phyloP scores from a whole-genome alignment of 2,797 vertebrate genomes.

The Fundulus diaphanus region DNA sequence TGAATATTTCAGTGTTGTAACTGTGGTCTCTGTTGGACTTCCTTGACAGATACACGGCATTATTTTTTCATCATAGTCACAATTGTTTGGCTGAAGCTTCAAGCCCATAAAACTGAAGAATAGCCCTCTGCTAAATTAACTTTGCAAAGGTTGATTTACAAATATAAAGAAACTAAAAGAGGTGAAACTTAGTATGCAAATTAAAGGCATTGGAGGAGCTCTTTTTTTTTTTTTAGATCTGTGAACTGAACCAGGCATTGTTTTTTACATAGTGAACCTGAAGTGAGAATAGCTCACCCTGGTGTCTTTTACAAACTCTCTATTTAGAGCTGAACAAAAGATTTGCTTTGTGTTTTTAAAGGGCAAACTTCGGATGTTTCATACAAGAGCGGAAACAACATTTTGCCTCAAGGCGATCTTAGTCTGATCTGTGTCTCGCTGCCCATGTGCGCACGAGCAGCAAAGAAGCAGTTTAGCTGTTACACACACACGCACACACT shows the following conservation, averaged over 20 bases:
- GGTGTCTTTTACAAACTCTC: background rate
- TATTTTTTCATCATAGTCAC: constrained; percentile 10
- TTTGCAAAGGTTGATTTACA: constrained; percentile 6
- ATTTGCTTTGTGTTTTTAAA: background rate
- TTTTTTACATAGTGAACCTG: background rate
- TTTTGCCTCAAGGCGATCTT: background rate
- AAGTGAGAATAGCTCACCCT: background rate
- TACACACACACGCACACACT: background rate
- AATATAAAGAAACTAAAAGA: background rate
- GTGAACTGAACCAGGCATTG: background rate
- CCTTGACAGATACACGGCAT: constrained; percentile 19
- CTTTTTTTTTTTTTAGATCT: background rate
- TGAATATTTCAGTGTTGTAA: constrained; percentile 13
- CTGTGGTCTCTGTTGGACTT: constrained; percentile 1
- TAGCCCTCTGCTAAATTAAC: constrained; percentile 37
- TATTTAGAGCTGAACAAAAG: constrained; percentile 1
- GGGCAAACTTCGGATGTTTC: background rate
- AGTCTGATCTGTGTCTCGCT: background rate
- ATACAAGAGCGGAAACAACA: background rate
- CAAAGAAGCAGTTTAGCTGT: background rate
- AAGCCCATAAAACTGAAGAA: constrained; percentile 26
- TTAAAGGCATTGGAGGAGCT: background rate
- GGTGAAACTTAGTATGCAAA: background rate
- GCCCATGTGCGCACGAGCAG: background rate
- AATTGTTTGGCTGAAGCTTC: constrained; percentile 24